These are phyloP conservation scores for Lycaena phlaeas DNA, from an alignment of 2,888 invertebrate species.

Conservation along the genomic window DNA sequence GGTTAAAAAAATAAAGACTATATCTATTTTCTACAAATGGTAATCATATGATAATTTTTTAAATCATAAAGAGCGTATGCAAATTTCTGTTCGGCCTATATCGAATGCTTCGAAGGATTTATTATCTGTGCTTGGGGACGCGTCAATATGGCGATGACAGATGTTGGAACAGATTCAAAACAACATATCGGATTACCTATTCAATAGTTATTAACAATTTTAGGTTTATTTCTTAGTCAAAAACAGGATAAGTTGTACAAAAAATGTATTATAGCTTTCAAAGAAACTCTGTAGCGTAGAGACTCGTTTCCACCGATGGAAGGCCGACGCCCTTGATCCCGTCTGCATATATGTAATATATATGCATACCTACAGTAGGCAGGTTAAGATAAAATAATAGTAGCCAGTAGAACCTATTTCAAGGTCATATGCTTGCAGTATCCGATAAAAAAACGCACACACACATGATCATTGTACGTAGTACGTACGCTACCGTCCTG, in stretches of 20 bases:
- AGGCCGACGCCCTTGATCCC: no score
- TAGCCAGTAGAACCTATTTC: no score
- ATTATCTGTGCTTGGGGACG: conserved; percentile 32
- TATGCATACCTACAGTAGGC: no score
- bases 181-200: conserved; percentile 43
- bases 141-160: conserved; percentile 62
- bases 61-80: conserved; percentile 63
- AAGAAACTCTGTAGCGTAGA: no score
- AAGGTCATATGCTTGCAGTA: no score
- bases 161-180: conserved; percentile 46
- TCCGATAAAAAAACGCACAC: no score
- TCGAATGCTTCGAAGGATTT: conserved; percentile 30
- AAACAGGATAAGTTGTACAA: neutral
- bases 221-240: neutral
- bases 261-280: neutral
- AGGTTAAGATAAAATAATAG: no score
- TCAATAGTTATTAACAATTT: neutral
- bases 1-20: neutral
- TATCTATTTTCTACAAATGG: neutral
- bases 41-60: conserved; percentile 43
- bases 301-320: no score
- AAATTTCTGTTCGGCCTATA: conserved; percentile 39
- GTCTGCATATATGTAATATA: no score
- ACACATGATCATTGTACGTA: no score
- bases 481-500: no score